Conservation (phyloP, 2,797 vertebrate genomes). For the Rhinatrema bivittatum region DNA sequence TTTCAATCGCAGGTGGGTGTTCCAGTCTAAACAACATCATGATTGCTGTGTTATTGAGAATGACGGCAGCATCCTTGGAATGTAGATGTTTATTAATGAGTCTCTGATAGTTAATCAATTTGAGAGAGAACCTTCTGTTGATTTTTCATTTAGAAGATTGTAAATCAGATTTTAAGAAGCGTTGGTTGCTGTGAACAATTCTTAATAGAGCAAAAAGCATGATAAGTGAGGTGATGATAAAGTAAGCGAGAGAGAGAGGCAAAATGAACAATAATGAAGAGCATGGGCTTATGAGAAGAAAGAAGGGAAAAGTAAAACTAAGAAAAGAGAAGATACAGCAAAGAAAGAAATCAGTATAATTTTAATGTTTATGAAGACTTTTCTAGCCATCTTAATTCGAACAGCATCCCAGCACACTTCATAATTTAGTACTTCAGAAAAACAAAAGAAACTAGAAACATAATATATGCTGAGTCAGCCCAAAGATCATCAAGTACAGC, state of each 20-base stretch:
- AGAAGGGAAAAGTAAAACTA: not conserved
- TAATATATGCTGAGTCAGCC: too few species aligned
- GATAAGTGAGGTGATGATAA: not conserved
- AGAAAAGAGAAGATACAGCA: not conserved
- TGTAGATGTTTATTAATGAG: conserved; percentile 40
- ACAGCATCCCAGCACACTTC: too few species aligned
- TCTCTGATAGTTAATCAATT: conserved; percentile 28
- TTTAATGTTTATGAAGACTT: too few species aligned
- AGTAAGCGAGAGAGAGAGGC: not conserved
- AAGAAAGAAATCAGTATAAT: too few species aligned
- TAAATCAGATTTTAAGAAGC: conserved; percentile 29
- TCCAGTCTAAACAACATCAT: conserved; percentile 26
- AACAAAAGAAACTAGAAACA: too few species aligned
- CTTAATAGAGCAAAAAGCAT: not conserved
- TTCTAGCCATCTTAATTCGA: too few species aligned
- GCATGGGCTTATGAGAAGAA: too few species aligned
- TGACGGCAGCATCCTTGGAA: conserved; percentile 26
- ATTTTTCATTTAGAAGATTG: conserved; percentile 26
- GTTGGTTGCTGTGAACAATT: conserved; percentile 5
- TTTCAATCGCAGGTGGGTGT: conserved; percentile 33
- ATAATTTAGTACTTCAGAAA: too few species aligned
- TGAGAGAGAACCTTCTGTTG: conserved; percentile 20
- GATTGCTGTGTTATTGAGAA: conserved; percentile 33
- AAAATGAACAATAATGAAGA: too few species aligned
- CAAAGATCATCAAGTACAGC: too few species aligned